Evolutionary conservation across 2,797 vertebrate species (phyloP).

Genomic region (Oophaga sylvatica): DNA sequence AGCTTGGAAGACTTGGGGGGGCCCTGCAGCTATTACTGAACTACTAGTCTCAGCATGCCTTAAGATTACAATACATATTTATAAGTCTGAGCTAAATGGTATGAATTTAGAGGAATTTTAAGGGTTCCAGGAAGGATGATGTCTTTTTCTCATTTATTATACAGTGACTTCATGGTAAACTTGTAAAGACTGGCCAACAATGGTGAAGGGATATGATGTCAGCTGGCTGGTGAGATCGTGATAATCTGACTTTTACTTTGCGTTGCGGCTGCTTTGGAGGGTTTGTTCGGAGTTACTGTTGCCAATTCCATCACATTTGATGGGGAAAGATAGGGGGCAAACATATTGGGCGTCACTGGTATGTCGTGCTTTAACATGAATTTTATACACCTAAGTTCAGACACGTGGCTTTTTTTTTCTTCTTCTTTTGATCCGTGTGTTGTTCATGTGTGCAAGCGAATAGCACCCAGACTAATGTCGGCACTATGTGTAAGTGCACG

Average conservation of each 20-base stretch:
- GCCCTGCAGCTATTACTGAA: neutral
- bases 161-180: conserved; percentile 4
- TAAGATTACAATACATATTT: neutral
- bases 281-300: too few species aligned
- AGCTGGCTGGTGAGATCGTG: neutral
- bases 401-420: too few species aligned
- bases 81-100: neutral
- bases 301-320: too few species aligned
- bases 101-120: neutral
- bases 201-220: neutral
- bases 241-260: neutral
- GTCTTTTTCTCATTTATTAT: neutral
- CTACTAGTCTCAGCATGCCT: neutral
- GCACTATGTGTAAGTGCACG: too few species aligned
- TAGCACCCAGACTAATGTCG: too few species aligned
- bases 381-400: too few species aligned
- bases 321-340: too few species aligned
- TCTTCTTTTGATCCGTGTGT: too few species aligned
- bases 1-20: neutral
- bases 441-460: too few species aligned
- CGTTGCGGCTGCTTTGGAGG: neutral
- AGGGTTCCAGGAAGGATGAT: conserved; percentile 13
- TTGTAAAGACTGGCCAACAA: neutral
- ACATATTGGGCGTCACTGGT: too few species aligned
- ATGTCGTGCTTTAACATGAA: too few species aligned